A percentile compares a stretch with the other conserved stretches of the same genome.
phyloP scores from a whole-genome alignment of 2,888 invertebrate species.

The Coenonympha arcania region DNA sequence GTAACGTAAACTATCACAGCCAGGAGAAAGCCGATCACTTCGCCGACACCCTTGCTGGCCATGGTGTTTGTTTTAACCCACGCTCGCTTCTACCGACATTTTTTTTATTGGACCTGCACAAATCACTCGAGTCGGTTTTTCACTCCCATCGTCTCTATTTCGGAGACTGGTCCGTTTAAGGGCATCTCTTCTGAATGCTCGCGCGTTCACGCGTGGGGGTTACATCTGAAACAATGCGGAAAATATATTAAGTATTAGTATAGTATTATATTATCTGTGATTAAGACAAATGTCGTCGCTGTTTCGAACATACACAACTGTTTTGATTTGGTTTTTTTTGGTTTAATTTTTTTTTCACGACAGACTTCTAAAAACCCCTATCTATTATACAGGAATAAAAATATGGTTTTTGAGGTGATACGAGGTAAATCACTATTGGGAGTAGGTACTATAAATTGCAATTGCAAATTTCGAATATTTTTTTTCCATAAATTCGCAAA shows the following conservation, averaged over 20 bases:
- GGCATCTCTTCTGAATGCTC: conserved; percentile 41
- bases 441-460: too few relatives aligned
- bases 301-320: too few relatives aligned
- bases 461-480: too few relatives aligned
- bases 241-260: background rate
- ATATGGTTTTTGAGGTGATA: too few relatives aligned
- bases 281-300: too few relatives aligned
- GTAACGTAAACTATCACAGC: conserved; percentile 65
- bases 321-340: too few relatives aligned
- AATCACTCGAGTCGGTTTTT: conserved; percentile 48
- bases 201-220: conserved; percentile 29
- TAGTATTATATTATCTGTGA: too few relatives aligned
- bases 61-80: conserved; percentile 66
- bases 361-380: too few relatives aligned
- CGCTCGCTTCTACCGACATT: conserved; percentile 65
- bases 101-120: conserved; percentile 48
- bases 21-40: conserved; percentile 65
- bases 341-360: too few relatives aligned
- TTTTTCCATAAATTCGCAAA: too few relatives aligned
- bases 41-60: conserved; percentile 62
- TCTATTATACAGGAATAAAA: too few relatives aligned
- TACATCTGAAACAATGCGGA: conserved; percentile 51
- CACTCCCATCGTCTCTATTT: conserved; percentile 48
- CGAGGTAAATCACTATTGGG: too few relatives aligned
- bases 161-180: conserved; percentile 37